Evolutionary conservation across 2,888 invertebrate species (phyloP).

Genomic region (Nebria brevicollis): DNA sequence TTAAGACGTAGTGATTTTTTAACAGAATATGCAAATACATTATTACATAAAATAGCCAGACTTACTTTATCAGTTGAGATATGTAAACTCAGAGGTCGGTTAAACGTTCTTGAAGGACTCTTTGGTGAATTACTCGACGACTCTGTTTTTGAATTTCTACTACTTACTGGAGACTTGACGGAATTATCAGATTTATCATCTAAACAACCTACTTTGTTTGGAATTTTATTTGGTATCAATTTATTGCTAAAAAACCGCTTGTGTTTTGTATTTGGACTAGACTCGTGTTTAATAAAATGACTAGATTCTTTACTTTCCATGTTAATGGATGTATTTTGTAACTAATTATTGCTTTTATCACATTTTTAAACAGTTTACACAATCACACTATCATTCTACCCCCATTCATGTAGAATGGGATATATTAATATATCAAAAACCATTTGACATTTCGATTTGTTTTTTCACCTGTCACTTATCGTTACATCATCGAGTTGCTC

Average conservation of each 20-base stretch:
- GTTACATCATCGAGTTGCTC: constrained; percentile 21
- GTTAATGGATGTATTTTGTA: neutral
- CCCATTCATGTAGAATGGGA: constrained; percentile 39
- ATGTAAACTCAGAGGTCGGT: constrained; percentile 61
- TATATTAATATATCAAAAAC: constrained; percentile 32
- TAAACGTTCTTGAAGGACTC: constrained; percentile 55
- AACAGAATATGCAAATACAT: neutral
- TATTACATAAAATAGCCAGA: neutral
- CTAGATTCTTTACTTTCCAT: constrained; percentile 45
- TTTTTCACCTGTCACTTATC: constrained; percentile 36
- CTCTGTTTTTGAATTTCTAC: constrained; percentile 50
- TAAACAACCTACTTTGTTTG: constrained; percentile 62
- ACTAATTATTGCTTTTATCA: constrained; percentile 19
- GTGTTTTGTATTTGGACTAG: constrained; percentile 42
- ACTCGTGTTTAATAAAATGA: constrained; percentile 44
- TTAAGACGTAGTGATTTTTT: neutral
- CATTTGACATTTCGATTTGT: constrained; percentile 41
- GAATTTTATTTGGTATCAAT: constrained; percentile 57
- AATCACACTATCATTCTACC: constrained; percentile 22
- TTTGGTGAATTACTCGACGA: constrained; percentile 52
- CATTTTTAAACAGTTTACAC: constrained; percentile 27
- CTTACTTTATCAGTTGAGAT: constrained; percentile 48
- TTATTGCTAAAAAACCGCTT: constrained; percentile 43
- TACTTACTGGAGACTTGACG: constrained; percentile 49
- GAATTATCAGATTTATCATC: constrained; percentile 55